phyloP scores from a whole-genome alignment of 2,797 vertebrate species.

The Mastacembelus armatus region DNA sequence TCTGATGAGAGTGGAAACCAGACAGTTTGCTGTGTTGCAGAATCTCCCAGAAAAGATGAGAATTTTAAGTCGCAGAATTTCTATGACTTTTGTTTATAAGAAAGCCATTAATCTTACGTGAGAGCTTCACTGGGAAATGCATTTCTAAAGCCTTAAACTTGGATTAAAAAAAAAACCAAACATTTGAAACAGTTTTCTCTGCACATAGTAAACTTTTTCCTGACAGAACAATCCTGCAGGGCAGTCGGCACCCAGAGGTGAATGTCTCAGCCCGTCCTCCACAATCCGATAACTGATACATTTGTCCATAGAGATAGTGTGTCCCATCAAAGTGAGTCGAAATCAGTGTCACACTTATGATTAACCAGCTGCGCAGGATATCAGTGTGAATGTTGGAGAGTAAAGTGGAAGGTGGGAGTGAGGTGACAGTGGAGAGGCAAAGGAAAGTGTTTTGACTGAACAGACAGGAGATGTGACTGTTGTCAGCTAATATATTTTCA shows the following conservation, averaged over 20 bases:
- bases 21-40: not conserved
- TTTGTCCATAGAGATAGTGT: constrained; percentile 31
- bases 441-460: constrained; percentile 15
- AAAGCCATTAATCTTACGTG: constrained; percentile 16
- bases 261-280: constrained; percentile 25
- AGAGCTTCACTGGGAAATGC: not conserved
- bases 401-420: constrained; percentile 36
- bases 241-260: constrained; percentile 27
- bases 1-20: not conserved
- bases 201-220: constrained; percentile 6
- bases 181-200: constrained; percentile 13
- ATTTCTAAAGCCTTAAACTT: not conserved
- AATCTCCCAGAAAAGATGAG: not conserved
- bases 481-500: constrained; percentile 34
- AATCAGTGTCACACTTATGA: constrained; percentile 42
- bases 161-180: constrained; percentile 9
- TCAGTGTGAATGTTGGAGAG: constrained; percentile 31
- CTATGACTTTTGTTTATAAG: not conserved
- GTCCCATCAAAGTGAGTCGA: constrained; percentile 31
- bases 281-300: constrained; percentile 13
- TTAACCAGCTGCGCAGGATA: constrained; percentile 44
- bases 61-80: constrained; percentile 3
- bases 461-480: constrained; percentile 11
- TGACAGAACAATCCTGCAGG: constrained; percentile 14
- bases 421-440: constrained; percentile 19